Evolutionary conservation across 2,113 vertebrate genomes (phyloP), one percentile per base, ranked within the genome.

Genomic region (Xenotilapia leptura): DNA sequence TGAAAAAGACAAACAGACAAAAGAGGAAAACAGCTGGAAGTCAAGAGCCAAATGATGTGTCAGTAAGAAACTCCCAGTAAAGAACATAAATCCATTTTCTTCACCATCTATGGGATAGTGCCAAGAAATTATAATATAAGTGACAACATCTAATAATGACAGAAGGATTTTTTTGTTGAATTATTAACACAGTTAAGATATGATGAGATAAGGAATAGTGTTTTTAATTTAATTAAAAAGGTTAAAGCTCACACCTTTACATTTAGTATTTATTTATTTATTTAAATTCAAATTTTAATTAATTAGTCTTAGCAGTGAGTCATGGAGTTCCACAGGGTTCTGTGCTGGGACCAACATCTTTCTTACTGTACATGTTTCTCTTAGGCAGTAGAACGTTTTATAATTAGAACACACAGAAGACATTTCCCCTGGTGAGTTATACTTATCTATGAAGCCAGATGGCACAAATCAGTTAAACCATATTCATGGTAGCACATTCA

Each of bases 121-220:
- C 0, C 28, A 33, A 62, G 0, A 62, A 62, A 62, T 62, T 10
- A 62, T 62, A 33, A 33, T 33, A 19, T 60, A 62, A 33, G 28
- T 62, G 58, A 62, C 58, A 62, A 62, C 28, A 62, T 62, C 58
- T 19, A 11, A 62, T 62, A 62, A 62, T 62, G 58, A 33, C 58
- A 0, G 3, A 60, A 60, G 56, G 14, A 31, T 31, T 60, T 31
- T 4, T 60, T 60, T 6, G 56, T 31, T 60, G 28, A 60, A 60
- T 4, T 60, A 31, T 31, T 60, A 60, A 4, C 55, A 58, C 14
- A 6, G 56, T 60, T 60, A 33, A 60, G 56, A 58, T 31, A 17
- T 15, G 55, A 60, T 31, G 14, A 60, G 28, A 60, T 19, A 33
- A 6, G 56, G 15, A 1, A 60, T 31, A 3, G 56, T 6, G 5